Percentiles rank a stretch among this genome's conserved stretches.
Conservation (phyloP, 2,888 invertebrate species). For the Ochropacha duplaris region DNA sequence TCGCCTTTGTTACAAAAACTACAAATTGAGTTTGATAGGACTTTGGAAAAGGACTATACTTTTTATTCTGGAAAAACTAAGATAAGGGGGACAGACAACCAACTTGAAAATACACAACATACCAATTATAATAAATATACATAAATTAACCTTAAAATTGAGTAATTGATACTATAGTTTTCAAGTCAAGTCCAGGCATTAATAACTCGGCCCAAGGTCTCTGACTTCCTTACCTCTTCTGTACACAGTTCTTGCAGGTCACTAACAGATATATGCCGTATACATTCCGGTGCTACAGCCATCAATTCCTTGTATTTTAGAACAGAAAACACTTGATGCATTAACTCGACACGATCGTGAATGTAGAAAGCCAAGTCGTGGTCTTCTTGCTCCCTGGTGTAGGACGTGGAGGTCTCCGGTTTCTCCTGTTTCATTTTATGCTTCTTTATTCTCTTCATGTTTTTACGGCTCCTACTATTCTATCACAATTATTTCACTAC, state of each 20-base stretch:
- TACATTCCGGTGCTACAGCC: conserved; percentile 80
- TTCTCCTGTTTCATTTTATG: conserved; percentile 64
- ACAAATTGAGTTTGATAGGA: too few relatives aligned
- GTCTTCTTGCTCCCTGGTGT: conserved; percentile 48
- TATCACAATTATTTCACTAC: too few relatives aligned
- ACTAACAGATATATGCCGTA: conserved; percentile 66
- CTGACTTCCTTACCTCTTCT: conserved; percentile 77
- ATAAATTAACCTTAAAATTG: too few relatives aligned
- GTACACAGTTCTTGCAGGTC: conserved; percentile 83
- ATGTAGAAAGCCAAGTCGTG: conserved; percentile 82
- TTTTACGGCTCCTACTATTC: too few relatives aligned
- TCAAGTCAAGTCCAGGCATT: neutral
- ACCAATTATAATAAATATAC: too few relatives aligned
- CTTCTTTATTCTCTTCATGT: conserved; percentile 37
- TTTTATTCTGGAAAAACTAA: too few relatives aligned
- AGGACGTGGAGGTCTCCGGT: conserved; percentile 46
- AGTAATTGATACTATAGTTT: too few relatives aligned
- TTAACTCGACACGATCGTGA: conserved; percentile 83
- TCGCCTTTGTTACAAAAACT: too few relatives aligned
- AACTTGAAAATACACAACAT: too few relatives aligned
- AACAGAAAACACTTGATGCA: conserved; percentile 83
- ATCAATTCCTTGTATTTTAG: conserved; percentile 82
- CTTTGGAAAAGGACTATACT: too few relatives aligned
- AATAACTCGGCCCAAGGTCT: too few relatives aligned
- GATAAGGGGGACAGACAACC: too few relatives aligned